Conservation (phyloP, 2,113 vertebrate species). For the Sitta europaea region DNA sequence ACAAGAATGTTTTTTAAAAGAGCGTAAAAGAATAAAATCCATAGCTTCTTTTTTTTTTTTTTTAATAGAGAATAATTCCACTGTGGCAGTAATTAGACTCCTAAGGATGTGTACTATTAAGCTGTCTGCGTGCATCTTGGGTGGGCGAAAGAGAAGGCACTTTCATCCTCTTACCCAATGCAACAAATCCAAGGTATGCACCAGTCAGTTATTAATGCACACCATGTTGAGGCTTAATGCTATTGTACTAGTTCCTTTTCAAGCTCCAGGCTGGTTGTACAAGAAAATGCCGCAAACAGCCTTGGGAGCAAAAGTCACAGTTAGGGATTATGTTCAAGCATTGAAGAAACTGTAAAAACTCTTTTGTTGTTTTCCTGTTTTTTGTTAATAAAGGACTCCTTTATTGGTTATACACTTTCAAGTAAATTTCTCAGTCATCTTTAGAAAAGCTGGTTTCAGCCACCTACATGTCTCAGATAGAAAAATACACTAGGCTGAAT, state of each 20-base stretch:
- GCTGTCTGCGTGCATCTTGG: neutral
- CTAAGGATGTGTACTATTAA: neutral
- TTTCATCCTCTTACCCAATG: conserved; percentile 36
- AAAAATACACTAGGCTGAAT: conserved; percentile 16
- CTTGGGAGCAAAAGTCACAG: conserved; percentile 24
- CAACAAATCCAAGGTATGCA: conserved; percentile 12
- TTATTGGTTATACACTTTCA: neutral
- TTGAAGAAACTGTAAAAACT: conserved; percentile 3
- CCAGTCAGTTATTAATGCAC: neutral
- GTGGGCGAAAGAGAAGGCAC: neutral
- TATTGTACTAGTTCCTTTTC: conserved; percentile 24
- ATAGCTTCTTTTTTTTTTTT: neutral
- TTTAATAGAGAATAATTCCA: neutral
- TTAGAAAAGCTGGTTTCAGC: conserved; percentile 34
- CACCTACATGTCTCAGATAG: conserved; percentile 16
- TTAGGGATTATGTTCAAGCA: conserved; percentile 26
- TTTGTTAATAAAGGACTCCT: conserved; percentile 23
- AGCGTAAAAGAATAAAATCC: neutral
- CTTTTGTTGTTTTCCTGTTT: neutral
- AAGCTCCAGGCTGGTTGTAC: conserved; percentile 12
- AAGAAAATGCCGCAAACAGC: conserved; percentile 9
- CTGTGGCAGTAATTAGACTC: neutral
- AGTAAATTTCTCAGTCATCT: conserved; percentile 31
- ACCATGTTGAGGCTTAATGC: conserved; percentile 29
- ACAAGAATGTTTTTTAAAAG: neutral